Base-by-base conservation (phyloP, 2,797 vertebrate species). In the Myoxocephalus aenaeus region DNA sequence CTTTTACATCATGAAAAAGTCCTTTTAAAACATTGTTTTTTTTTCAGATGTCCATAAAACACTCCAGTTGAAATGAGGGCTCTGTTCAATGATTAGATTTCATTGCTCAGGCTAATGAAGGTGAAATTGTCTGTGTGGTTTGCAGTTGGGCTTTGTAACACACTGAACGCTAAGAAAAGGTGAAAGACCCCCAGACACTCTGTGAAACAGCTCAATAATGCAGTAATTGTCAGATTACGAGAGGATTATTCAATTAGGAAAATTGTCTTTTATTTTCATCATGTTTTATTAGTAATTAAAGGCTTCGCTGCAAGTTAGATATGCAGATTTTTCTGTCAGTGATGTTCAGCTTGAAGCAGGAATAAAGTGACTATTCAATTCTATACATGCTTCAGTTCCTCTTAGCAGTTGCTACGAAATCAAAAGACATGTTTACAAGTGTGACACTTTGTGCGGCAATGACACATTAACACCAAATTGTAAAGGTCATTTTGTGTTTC, bases 51-150 rank as follows among this genome's bases (percentile, higher is more conserved):
- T 54, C 38, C 44, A n/a, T 59, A 17, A 75, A 66, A 51, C 5
- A 20, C 59, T 56, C n/a, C 50, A 10, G 46, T 27, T 34, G 10
- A 73, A 70, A 38, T 29, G 44, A 48, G 53, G 46, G 2, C 27
- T 75, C 32, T 64, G 62, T 22, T 59, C 11, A 17, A 0, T 53
- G 27, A 66, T 61, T 65, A n/a, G 3, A 68, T 25, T 40, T 44
- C 58, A 58, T 29, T 62, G 15, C 48, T 38, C 18, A 56, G 11
- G 44, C 18, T 42, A 75, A 63, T 65, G 18, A 75, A 73, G 53
- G 46, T 61, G 38, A 73, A 54, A 54, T 38, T 59, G 29, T 70
- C 40, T 66, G 1, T 58, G 22, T 65, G 65, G 46, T 74, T 63
- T 70, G 54, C 20, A 38, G 29, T 67, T 17, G 17, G 63, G 25